Percentiles rank a stretch among this genome's conserved stretches.
Conservation (phyloP, 2,113 vertebrate species). For the Dicentrarchus labrax region DNA sequence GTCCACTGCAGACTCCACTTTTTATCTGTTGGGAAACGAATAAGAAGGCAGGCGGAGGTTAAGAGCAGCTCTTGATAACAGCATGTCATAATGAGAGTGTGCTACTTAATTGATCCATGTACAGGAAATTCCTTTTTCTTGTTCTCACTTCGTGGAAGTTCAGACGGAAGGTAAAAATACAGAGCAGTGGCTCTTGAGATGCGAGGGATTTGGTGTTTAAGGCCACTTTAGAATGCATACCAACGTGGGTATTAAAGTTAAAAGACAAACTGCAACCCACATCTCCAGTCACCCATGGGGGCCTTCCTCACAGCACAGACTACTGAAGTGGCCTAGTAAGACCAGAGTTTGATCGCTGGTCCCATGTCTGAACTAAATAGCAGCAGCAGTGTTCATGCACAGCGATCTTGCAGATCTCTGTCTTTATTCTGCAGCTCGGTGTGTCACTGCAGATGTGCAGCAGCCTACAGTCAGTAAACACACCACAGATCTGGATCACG, state of each 20-base stretch:
- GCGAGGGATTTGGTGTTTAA: background rate
- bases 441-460: slow-evolving; percentile 20
- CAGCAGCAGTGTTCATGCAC: background rate
- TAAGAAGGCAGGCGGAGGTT: background rate
- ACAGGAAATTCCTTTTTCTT: background rate
- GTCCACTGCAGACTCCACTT: slow-evolving; percentile 39
- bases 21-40: slow-evolving; percentile 25
- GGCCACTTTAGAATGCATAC: background rate
- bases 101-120: slow-evolving; percentile 4
- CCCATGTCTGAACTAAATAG: background rate
- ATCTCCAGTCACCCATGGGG: background rate
- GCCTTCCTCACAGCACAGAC: background rate
- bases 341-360: background rate
- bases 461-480: background rate
- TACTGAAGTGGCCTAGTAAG: background rate
- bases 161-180: background rate
- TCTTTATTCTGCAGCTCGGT: slow-evolving; percentile 32
- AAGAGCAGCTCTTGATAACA: slow-evolving; percentile 23
- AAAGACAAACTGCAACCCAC: background rate
- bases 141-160: background rate
- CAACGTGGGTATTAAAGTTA: background rate
- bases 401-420: slow-evolving; percentile 35
- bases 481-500: slow-evolving; percentile 5
- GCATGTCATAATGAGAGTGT: background rate
- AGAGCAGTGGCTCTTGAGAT: background rate